Percentiles rank a stretch among this genome's conserved stretches.
Conservation (phyloP, 2,888 invertebrate species). For the Euphydryas editha region DNA sequence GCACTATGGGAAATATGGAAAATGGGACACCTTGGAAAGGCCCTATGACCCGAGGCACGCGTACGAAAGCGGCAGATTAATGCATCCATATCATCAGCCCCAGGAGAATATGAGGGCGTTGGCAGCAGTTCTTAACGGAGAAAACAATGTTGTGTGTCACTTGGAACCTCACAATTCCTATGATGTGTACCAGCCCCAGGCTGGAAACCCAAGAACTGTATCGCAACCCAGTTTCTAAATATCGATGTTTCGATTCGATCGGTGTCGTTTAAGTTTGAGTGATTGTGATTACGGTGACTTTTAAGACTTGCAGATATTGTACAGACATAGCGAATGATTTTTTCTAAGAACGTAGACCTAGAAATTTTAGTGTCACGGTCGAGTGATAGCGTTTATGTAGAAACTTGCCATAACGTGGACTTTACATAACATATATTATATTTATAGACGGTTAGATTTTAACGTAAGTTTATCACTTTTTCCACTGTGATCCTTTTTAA, state of each 20-base stretch:
- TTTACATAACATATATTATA: conserved; percentile 66
- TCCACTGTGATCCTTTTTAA: conserved; percentile 84
- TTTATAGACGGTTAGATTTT: conserved; percentile 57
- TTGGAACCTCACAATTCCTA: conserved; percentile 88
- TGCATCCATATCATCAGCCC: conserved; percentile 82
- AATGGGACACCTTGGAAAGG: conserved; percentile 81
- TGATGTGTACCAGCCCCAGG: conserved; percentile 76
- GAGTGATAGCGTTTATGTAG: conserved; percentile 76
- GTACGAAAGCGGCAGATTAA: conserved; percentile 79
- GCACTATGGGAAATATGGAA: conserved; percentile 77
- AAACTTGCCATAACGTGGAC: conserved; percentile 82
- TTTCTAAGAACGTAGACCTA: conserved; percentile 79
- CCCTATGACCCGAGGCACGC: conserved; percentile 74
- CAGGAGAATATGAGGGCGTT: conserved; percentile 83
- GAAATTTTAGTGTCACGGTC: conserved; percentile 66
- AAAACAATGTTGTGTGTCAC: conserved; percentile 93
- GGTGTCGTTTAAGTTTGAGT: conserved; percentile 47
- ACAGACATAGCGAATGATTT: conserved; percentile 74
- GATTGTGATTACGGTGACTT: conserved; percentile 50
- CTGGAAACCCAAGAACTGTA: conserved; percentile 76
- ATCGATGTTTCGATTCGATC: conserved; percentile 29
- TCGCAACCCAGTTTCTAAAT: conserved; percentile 80
- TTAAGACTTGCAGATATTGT: conserved; percentile 55
- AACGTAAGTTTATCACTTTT: conserved; percentile 79
- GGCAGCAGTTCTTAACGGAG: conserved; percentile 92